Evolutionary conservation across 1,140 invertebrate species (phyloP).

Genomic region (Orius insidiosus): DNA sequence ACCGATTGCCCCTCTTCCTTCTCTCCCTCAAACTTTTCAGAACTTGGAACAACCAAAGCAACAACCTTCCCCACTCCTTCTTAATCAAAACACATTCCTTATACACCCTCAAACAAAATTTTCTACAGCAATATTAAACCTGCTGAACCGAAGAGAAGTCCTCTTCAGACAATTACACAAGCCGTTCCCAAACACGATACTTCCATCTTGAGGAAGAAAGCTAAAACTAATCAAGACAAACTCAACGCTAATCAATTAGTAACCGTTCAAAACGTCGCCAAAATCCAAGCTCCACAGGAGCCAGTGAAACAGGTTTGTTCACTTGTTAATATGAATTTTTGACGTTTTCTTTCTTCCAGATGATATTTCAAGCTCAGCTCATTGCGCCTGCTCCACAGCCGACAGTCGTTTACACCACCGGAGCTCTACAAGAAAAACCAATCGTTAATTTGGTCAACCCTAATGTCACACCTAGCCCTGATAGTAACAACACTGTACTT

Average conservation of each 20-base stretch:
- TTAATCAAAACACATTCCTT: constrained; percentile 11
- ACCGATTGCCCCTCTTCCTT: background rate
- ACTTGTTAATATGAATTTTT: too few species aligned
- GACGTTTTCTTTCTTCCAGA: constrained; percentile 12
- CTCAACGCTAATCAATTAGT: constrained; percentile 14
- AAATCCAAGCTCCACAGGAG: constrained; percentile 19
- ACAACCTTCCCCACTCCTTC: background rate
- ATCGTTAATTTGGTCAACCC: constrained; percentile 21
- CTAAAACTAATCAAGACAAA: constrained; percentile 6
- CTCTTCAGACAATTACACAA: background rate
- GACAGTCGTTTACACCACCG: constrained; percentile 39
- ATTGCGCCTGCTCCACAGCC: constrained; percentile 15
- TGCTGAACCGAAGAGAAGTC: background rate
- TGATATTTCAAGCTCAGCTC: constrained; percentile 19
- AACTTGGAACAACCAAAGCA: background rate
- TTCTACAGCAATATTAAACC: constrained; percentile 14
- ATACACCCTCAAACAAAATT: constrained; percentile 13
- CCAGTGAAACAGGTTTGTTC: constrained; percentile 20
- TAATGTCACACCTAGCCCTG: constrained; percentile 25
- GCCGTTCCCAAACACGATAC: background rate
- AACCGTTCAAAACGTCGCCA: constrained; percentile 17
- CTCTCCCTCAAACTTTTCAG: background rate
- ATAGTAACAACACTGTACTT: constrained; percentile 36
- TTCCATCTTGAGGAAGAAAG: constrained; percentile 6
- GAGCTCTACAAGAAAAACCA: constrained; percentile 16